Percentiles rank a stretch among this genome's conserved stretches.
Conservation (phyloP, 2,797 vertebrate species). For the Anableps anableps region DNA sequence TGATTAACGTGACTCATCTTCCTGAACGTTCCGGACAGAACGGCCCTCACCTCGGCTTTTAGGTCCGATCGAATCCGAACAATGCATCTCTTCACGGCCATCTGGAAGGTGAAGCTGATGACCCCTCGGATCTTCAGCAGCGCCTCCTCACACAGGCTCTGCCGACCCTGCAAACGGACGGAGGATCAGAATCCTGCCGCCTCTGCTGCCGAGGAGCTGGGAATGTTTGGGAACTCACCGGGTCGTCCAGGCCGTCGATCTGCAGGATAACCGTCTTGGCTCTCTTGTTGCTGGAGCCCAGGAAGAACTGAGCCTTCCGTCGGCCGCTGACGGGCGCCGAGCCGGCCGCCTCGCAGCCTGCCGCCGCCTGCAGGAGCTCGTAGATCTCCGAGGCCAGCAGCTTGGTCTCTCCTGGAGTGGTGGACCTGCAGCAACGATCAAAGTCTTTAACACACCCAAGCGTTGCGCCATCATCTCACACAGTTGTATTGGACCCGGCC, state of each 20-base stretch:
- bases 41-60: conserved; percentile 88
- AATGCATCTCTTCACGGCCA: conserved; percentile 91
- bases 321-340: conserved; percentile 83
- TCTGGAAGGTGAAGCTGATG: conserved; percentile 97
- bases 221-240: conserved; percentile 74
- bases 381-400: conserved; percentile 90
- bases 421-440: conserved; percentile 76
- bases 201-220: too few species aligned
- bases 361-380: conserved; percentile 86
- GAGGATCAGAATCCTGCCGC: not conserved
- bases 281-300: conserved; percentile 92
- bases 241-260: conserved; percentile 92
- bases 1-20: not conserved
- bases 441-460: not conserved
- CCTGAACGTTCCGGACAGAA: not conserved
- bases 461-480: not conserved
- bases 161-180: conserved; percentile 80
- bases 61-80: conserved; percentile 91
- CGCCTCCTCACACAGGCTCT: conserved; percentile 90
- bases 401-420: conserved; percentile 91
- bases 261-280: conserved; percentile 93
- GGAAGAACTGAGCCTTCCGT: conserved; percentile 91
- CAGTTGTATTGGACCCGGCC: not conserved
- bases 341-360: conserved; percentile 59
- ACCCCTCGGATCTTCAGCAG: conserved; percentile 94